Percentiles rank a stretch among this genome's conserved stretches.
Conservation (phyloP, 2,888 invertebrate species). For the Anodontia alba region DNA sequence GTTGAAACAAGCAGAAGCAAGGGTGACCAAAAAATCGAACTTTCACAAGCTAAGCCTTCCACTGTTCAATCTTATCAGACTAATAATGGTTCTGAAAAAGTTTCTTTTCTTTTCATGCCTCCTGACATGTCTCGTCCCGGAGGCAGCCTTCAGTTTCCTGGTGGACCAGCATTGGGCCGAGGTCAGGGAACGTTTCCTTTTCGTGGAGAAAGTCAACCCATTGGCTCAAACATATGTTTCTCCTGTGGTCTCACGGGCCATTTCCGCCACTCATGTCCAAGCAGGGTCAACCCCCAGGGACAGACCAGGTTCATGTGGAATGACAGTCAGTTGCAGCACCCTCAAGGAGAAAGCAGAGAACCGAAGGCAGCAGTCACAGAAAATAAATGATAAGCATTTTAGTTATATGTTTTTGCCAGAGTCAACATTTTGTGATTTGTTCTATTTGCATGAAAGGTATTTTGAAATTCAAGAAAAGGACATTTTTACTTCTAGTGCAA, state of each 20-base stretch:
- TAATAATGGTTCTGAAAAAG: neutral
- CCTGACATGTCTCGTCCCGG: too few species aligned
- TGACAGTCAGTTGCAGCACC: too few species aligned
- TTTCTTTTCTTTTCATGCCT: too few species aligned
- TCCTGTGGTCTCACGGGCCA: too few species aligned
- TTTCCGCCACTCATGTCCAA: too few species aligned
- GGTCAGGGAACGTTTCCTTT: neutral
- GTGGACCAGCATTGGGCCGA: neutral
- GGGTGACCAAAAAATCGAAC: slow-evolving; percentile 3
- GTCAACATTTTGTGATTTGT: neutral
- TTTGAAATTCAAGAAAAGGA: neutral
- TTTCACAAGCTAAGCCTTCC: neutral
- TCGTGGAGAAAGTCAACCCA: neutral
- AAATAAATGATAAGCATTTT: too few species aligned
- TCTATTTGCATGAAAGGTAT: neutral
- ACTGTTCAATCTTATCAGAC: neutral
- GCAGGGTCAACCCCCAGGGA: too few species aligned
- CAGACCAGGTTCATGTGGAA: too few species aligned
- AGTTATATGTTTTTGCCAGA: too few species aligned
- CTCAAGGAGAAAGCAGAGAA: too few species aligned
- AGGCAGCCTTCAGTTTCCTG: neutral
- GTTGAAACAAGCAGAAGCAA: slow-evolving; percentile 12
- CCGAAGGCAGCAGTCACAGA: too few species aligned
- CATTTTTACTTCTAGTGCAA: neutral
- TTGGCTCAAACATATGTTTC: too few species aligned